Evolutionary conservation across 2,888 invertebrate genomes (phyloP).

Genomic region (Nesidiocoris tenuis): DNA sequence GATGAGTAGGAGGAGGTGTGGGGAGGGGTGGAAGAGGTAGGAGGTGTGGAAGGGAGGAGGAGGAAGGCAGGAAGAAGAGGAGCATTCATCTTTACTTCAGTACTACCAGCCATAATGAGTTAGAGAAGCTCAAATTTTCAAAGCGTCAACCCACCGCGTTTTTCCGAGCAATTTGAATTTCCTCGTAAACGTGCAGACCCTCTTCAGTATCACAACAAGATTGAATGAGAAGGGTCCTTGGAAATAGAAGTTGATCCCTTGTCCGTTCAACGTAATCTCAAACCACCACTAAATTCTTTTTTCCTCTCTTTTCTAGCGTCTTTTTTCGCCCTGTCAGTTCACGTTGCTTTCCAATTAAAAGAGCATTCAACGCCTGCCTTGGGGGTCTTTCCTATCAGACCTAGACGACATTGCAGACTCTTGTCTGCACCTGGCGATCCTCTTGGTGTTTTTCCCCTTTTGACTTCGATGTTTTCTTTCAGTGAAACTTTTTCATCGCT

Average conservation of each 20-base stretch:
- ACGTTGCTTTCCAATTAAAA: background rate
- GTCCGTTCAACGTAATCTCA: background rate
- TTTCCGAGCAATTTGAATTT: background rate
- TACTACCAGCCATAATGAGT: no score
- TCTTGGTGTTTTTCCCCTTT: no score
- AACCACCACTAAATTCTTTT: background rate
- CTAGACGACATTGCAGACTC: background rate
- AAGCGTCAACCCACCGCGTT: no score
- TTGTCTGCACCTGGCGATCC: no score
- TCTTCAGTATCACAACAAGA: background rate
- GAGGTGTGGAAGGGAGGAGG: no score
- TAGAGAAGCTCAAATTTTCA: no score
- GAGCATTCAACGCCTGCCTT: background rate
- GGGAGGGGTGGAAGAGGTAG: no score
- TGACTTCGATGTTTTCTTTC: no score
- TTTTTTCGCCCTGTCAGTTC: background rate
- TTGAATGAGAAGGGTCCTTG: background rate
- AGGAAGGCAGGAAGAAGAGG: no score
- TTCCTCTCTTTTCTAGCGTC: background rate
- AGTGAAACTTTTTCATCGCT: no score
- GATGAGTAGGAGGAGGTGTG: no score
- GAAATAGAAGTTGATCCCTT: background rate
- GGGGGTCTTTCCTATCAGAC: background rate
- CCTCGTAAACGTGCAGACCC: background rate
- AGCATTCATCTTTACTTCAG: no score